These are phyloP conservation scores for Lasiommata megera DNA, from an alignment of 2,888 invertebrate genomes.

Conservation along the genomic window DNA sequence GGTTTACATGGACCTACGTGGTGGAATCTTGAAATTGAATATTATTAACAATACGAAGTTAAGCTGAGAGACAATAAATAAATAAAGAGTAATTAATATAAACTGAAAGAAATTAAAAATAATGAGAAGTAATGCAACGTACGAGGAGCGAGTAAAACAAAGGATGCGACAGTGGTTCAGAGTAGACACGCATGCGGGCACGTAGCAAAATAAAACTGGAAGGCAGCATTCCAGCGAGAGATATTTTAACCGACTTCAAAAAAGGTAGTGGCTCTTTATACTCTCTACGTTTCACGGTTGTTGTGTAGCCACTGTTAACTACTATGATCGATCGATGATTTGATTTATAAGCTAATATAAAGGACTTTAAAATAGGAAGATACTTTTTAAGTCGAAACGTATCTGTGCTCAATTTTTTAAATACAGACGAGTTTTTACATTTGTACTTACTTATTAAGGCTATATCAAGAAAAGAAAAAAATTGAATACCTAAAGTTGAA, in stretches of 20 bases:
- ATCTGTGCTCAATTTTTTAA: too few relatives aligned
- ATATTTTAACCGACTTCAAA: conserved; percentile 41
- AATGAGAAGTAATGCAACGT: conserved; percentile 1
- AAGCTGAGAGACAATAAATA: neutral
- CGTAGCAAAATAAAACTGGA: conserved; percentile 54
- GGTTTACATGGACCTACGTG: too few relatives aligned
- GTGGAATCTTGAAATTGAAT: neutral
- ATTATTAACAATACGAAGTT: neutral
- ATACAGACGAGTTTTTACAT: too few relatives aligned
- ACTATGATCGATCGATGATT: too few relatives aligned
- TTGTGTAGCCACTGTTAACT: too few relatives aligned
- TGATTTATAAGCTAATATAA: too few relatives aligned
- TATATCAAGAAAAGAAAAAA: too few relatives aligned
- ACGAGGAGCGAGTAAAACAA: conserved; percentile 12
- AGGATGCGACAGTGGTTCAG: conserved; percentile 17
- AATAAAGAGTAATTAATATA: conserved; percentile 4
- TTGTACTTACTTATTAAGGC: too few relatives aligned
- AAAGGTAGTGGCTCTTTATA: neutral
- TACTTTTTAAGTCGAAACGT: too few relatives aligned
- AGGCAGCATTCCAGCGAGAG: conserved; percentile 60
- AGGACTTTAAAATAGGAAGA: too few relatives aligned
- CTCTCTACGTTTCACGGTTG: too few relatives aligned
- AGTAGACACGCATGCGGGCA: conserved; percentile 26
- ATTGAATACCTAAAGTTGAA: too few relatives aligned
- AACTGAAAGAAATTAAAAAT: conserved; percentile 1